Conservation (phyloP, 2,888 invertebrate species). For the Sturmia bella region DNA sequence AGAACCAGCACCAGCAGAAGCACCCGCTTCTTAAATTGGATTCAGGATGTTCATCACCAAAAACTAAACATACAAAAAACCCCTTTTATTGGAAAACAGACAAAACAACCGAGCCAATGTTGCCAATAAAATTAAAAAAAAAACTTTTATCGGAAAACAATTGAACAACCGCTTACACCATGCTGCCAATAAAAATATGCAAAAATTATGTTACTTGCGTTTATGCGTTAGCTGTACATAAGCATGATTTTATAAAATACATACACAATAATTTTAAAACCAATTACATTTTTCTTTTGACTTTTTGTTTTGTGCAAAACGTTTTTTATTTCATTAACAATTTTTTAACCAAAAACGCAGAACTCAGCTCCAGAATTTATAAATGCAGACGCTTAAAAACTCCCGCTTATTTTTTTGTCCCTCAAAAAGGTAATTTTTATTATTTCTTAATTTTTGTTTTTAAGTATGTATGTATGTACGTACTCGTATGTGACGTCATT, state of each 20-base stretch:
- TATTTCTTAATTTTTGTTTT: constrained; percentile 39
- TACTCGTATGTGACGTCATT: neutral
- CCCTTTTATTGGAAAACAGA: constrained; percentile 27
- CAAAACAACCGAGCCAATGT: constrained; percentile 51
- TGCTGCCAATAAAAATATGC: constrained; percentile 54
- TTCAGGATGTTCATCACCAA: neutral
- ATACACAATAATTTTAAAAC: constrained; percentile 26
- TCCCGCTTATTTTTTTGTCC: constrained; percentile 40
- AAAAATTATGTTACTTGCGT: constrained; percentile 12
- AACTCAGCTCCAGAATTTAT: constrained; percentile 43
- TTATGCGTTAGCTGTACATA: constrained; percentile 45
- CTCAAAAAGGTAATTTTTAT: constrained; percentile 71
- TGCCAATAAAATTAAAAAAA: constrained; percentile 57
- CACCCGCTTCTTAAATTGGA: constrained; percentile 74
- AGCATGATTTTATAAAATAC: constrained; percentile 64
- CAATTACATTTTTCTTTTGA: constrained; percentile 1
- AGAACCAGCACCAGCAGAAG: constrained; percentile 70
- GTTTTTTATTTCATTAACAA: constrained; percentile 53
- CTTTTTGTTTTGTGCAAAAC: neutral
- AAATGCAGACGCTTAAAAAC: constrained; percentile 51
- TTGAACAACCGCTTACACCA: constrained; percentile 40
- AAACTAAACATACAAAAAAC: neutral
- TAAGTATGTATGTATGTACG: neutral
- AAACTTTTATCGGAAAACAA: constrained; percentile 33
- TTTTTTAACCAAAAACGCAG: constrained; percentile 24